Evolutionary conservation across 1,140 invertebrate genomes (phyloP).

Genomic region (Drosophila tsacasi): DNA sequence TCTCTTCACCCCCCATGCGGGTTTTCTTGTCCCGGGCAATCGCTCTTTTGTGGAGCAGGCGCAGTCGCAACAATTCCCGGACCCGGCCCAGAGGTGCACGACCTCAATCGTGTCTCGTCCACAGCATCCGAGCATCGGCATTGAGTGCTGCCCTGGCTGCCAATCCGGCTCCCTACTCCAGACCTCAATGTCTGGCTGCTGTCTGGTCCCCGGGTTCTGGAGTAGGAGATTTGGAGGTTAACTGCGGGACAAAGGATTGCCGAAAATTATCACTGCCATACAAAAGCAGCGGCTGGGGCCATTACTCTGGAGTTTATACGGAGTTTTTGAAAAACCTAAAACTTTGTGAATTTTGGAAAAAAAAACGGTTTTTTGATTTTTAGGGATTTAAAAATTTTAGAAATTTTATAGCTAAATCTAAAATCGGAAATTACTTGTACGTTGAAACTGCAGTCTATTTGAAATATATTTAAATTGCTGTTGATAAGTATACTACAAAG

Average conservation of each 20-base stretch:
- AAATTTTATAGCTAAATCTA: background rate
- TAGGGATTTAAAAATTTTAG: background rate
- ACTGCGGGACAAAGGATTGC: slow-evolving; percentile 68
- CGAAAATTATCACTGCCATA: slow-evolving; percentile 62
- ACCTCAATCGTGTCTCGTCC: slow-evolving; percentile 73
- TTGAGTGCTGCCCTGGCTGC: slow-evolving; percentile 22
- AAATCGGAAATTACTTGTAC: rapidly evolving
- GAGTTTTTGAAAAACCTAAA: background rate
- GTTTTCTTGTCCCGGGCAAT: slow-evolving; percentile 36
- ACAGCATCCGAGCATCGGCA: slow-evolving; percentile 46
- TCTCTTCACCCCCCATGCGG: background rate
- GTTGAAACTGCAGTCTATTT: background rate
- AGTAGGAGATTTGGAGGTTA: slow-evolving; percentile 50
- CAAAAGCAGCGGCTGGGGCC: background rate
- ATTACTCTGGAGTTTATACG: slow-evolving; percentile 17
- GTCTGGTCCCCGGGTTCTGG: slow-evolving; percentile 32
- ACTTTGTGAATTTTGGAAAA: background rate
- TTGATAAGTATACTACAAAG: background rate
- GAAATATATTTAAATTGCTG: background rate
- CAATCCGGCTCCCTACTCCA: slow-evolving; percentile 59
- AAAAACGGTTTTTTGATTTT: background rate
- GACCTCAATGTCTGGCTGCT: slow-evolving; percentile 71
- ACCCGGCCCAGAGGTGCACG: slow-evolving; percentile 70
- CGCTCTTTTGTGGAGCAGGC: slow-evolving; percentile 67
- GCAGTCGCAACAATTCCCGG: slow-evolving; percentile 53